Conservation (phyloP, 2,797 vertebrate species). For the Hypotaenidia okinawae region DNA sequence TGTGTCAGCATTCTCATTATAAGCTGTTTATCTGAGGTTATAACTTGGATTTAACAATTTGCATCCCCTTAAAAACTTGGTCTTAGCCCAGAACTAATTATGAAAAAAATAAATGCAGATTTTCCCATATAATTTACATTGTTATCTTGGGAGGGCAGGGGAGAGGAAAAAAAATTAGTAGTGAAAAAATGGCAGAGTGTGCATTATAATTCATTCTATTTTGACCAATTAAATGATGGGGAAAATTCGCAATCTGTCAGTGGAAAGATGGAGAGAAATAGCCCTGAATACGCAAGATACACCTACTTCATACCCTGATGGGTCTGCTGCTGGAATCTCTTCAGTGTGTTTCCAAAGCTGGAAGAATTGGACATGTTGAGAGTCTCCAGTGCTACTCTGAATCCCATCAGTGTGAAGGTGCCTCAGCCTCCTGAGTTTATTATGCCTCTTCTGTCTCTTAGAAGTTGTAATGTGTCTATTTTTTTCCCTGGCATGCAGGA, state of each 20-base stretch:
- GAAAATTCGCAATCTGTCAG: background rate
- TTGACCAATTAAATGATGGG: background rate
- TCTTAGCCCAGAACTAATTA: slow-evolving; percentile 23
- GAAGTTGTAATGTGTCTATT: background rate
- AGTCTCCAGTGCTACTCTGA: background rate
- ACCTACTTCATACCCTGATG: background rate
- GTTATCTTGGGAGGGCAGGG: background rate
- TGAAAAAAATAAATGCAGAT: background rate
- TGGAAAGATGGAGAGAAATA: background rate
- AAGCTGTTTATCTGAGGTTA: slow-evolving; percentile 33
- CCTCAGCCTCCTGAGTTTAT: background rate
- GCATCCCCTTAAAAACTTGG: slow-evolving; percentile 15
- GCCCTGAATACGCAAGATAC: background rate
- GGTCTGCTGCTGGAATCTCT: background rate
- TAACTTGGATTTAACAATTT: slow-evolving; percentile 32
- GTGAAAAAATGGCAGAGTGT: background rate
- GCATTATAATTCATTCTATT: background rate
- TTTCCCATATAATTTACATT: background rate
- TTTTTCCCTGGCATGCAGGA: background rate
- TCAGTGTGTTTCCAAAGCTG: background rate
- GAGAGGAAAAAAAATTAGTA: background rate
- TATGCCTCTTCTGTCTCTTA: background rate
- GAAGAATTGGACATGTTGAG: background rate
- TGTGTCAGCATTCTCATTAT: slow-evolving; percentile 27
- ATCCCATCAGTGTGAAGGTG: background rate